phyloP scores from a whole-genome alignment of 2,888 invertebrate genomes.

The Himalopsyche japonica region DNA sequence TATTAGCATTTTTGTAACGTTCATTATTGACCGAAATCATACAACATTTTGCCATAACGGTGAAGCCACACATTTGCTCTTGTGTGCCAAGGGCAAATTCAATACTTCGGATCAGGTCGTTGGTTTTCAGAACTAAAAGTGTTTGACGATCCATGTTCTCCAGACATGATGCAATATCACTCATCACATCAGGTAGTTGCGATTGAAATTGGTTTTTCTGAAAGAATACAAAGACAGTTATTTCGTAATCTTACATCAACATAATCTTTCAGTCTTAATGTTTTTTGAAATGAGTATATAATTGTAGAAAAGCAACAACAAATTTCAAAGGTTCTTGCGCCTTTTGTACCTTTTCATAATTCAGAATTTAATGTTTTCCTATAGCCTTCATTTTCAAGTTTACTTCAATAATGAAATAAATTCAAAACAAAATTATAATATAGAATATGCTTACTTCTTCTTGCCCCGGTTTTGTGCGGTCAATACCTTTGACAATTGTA shows the following conservation, averaged over 20 bases:
- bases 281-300: neutral
- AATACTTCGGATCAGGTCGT: slow-evolving; percentile 92
- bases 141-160: slow-evolving; percentile 92
- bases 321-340: no score
- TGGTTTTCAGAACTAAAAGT: slow-evolving; percentile 92
- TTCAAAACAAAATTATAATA: neutral
- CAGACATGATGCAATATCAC: slow-evolving; percentile 83
- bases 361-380: no score
- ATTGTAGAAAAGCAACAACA: no score
- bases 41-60: slow-evolving; percentile 89
- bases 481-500: slow-evolving; percentile 82
- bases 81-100: slow-evolving; percentile 79
- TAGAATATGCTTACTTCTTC: slow-evolving; percentile 61
- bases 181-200: slow-evolving; percentile 74
- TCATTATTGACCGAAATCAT: slow-evolving; percentile 69
- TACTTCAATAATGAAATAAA: neutral
- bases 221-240: slow-evolving; percentile 43
- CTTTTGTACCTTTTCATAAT: no score
- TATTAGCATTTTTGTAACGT: slow-evolving; percentile 12
- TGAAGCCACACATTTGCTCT: slow-evolving; percentile 80
- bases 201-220: slow-evolving; percentile 79
- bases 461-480: slow-evolving; percentile 67
- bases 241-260: neutral
- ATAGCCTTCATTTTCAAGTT: no score
- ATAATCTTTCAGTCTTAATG: neutral